phyloP scores from a whole-genome alignment of 1,140 invertebrate genomes.

The Sycophila sp. region DNA sequence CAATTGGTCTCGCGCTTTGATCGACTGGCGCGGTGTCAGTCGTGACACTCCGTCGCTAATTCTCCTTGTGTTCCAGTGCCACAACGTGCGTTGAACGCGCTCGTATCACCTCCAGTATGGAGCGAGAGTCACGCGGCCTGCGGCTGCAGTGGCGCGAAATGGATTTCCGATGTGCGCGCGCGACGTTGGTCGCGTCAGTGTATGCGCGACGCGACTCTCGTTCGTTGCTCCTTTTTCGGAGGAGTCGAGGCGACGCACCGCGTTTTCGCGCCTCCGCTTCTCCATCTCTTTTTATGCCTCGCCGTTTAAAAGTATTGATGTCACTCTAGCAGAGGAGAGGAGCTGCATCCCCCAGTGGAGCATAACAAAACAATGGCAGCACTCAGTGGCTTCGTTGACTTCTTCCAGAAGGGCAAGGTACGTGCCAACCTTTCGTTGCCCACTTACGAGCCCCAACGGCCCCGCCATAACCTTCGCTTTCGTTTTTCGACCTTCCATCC shows the following conservation, averaged over 20 bases:
- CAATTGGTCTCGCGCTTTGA: no score
- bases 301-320: no score
- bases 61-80: no score
- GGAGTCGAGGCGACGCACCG: not conserved
- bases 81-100: no score
- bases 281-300: not conserved
- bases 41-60: no score
- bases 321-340: not conserved
- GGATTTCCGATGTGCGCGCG: constrained; percentile 4
- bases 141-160: no score
- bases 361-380: constrained; percentile 56
- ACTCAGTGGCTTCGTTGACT: constrained; percentile 79
- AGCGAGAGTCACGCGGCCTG: no score
- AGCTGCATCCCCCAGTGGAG: not conserved
- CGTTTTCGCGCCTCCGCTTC: not conserved
- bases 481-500: not conserved
- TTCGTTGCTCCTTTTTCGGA: constrained; percentile 2
- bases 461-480: constrained; percentile 11
- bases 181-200: not conserved
- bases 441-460: not conserved
- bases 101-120: no score
- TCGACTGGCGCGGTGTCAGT: no score
- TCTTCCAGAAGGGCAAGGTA: constrained; percentile 86
- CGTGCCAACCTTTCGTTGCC: constrained; percentile 11
- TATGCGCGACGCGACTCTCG: not conserved